Evolutionary conservation across 2,113 vertebrate genomes (phyloP).

Genomic region (Macquaria ambigua): DNA sequence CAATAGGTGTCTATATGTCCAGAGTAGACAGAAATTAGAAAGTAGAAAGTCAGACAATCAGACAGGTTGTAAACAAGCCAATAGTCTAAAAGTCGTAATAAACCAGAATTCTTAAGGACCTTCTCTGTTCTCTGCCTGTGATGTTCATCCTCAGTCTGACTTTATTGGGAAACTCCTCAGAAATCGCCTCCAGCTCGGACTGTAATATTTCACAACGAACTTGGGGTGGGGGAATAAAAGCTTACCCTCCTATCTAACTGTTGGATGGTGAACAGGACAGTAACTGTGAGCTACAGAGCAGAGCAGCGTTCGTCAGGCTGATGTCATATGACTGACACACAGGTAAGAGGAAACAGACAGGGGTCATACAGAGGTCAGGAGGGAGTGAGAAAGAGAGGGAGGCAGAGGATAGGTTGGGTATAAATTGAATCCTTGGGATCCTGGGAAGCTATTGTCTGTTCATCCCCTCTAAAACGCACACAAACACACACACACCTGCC

Average conservation of each 20-base stretch:
- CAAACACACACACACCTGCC: slow-evolving; percentile 31
- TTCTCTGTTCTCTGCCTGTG: slow-evolving; percentile 7
- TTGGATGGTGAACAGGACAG: slow-evolving; percentile 5
- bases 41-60: neutral
- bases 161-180: slow-evolving; percentile 30
- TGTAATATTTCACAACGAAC: slow-evolving; percentile 42
- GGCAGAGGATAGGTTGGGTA: slow-evolving; percentile 37
- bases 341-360: slow-evolving; percentile 54
- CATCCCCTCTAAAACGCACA: slow-evolving; percentile 40
- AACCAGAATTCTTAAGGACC: slow-evolving; percentile 4
- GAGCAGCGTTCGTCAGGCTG: slow-evolving; percentile 13
- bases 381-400: neutral
- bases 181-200: slow-evolving; percentile 31
- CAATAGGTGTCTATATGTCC: neutral
- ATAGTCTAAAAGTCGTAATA: neutral
- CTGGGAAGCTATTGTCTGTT: slow-evolving; percentile 54
- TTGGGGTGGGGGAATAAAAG: neutral
- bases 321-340: slow-evolving; percentile 53
- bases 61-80: neutral
- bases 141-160: slow-evolving; percentile 24
- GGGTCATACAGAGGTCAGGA: slow-evolving; percentile 51
- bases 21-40: neutral
- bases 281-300: slow-evolving; percentile 2
- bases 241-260: slow-evolving; percentile 5
- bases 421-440: slow-evolving; percentile 67